These are phyloP conservation scores for Lynx canadensis DNA, from an alignment of 2,113 vertebrate genomes.

Conservation along the genomic window DNA sequence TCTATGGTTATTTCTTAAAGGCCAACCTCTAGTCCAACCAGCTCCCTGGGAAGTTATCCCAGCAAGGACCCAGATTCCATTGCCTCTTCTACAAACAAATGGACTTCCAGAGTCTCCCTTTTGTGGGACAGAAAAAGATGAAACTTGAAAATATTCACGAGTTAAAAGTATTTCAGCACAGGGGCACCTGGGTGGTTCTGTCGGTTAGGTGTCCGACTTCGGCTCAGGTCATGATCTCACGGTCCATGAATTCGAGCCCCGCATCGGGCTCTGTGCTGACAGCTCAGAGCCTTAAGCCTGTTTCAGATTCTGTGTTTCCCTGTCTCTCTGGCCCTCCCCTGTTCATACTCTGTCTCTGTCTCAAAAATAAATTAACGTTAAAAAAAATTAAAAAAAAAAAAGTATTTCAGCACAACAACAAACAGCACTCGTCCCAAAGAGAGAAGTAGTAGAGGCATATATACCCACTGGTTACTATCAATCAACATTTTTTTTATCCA, in stretches of 20 bases:
- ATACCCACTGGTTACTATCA: background rate
- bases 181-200: too few relatives aligned
- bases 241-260: too few relatives aligned
- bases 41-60: background rate
- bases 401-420: background rate
- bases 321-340: too few relatives aligned
- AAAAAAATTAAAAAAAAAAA: background rate
- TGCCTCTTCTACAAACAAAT: slow-evolving; percentile 11
- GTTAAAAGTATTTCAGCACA: background rate
- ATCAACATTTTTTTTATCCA: background rate
- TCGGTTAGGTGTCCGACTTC: too few relatives aligned
- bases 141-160: background rate
- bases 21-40: background rate
- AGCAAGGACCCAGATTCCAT: background rate
- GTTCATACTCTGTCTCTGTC: too few relatives aligned
- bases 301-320: too few relatives aligned
- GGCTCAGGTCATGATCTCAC: too few relatives aligned
- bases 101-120: background rate
- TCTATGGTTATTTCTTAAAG: background rate
- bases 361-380: too few relatives aligned
- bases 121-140: background rate
- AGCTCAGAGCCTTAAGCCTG: too few relatives aligned
- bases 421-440: background rate
- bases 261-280: too few relatives aligned
- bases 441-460: background rate